A percentile compares a stretch with the other conserved stretches of the same genome.
Conservation (phyloP, 2,888 invertebrate species). For the Stomorhina lunata region DNA sequence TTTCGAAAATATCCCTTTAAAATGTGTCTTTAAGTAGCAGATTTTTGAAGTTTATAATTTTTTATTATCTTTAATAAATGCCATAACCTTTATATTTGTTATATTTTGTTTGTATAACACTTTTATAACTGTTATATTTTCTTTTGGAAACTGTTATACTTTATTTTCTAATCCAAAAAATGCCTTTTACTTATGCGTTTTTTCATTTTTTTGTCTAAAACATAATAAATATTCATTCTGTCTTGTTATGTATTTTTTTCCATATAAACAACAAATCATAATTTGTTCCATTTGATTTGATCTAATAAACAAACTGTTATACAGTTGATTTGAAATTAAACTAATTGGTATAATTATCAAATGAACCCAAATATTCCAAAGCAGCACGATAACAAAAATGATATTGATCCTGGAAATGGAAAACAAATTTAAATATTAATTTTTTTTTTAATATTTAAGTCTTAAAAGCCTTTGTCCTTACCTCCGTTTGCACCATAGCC, state of each 20-base stretch:
- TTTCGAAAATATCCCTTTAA: no score
- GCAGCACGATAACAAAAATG: conserved; percentile 99
- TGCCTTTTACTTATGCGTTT: neutral
- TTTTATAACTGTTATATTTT: conserved; percentile 27
- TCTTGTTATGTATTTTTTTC: neutral
- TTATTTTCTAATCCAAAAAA: neutral
- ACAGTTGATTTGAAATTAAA: conserved; percentile 56
- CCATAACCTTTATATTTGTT: neutral
- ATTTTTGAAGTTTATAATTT: neutral
- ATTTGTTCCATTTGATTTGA: neutral
- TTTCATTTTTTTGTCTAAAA: neutral
- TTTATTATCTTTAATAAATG: neutral
- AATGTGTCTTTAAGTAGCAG: no score
- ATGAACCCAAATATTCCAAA: conserved; percentile 98
- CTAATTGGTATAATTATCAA: conserved; percentile 95
- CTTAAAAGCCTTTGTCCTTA: conserved; percentile 77
- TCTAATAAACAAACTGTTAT: conserved; percentile 56
- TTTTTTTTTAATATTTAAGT: neutral
- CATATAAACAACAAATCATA: conserved; percentile 1
- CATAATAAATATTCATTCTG: conserved; percentile 19
- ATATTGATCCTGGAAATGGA: conserved; percentile 93
- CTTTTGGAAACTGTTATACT: conserved; percentile 16
- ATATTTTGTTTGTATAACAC: neutral
- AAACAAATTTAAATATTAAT: neutral
- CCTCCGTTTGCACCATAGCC: conserved; percentile 99